These are phyloP conservation scores for Amphiduros pacificus DNA, from an alignment of 2,888 invertebrate species.

Conservation along the genomic window DNA sequence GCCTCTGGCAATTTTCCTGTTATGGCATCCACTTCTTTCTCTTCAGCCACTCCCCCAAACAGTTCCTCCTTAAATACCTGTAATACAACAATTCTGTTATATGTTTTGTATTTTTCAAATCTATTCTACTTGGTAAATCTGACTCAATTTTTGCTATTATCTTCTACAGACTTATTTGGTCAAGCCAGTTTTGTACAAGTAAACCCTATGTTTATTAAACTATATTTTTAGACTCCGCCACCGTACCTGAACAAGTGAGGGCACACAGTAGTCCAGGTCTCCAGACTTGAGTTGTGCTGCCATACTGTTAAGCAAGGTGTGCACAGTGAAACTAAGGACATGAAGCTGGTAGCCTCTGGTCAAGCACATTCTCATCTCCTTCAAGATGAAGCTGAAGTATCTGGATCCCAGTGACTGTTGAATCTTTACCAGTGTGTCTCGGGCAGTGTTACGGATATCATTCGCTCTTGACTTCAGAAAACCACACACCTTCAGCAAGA, in stretches of 20 bases:
- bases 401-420: conserved; percentile 81
- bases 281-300: conserved; percentile 72
- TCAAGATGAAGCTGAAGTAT: conserved; percentile 76
- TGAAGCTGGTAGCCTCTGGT: conserved; percentile 91
- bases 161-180: no score
- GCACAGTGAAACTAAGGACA: conserved; percentile 85
- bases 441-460: conserved; percentile 80
- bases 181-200: no score
- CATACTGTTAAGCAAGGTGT: conserved; percentile 77
- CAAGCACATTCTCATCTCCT: conserved; percentile 78
- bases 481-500: conserved; percentile 74
- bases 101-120: no score
- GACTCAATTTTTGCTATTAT: no score
- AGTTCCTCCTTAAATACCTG: conserved; percentile 82
- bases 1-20: conserved; percentile 70
- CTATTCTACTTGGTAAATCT: no score
- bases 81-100: no score
- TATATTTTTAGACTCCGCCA: not conserved
- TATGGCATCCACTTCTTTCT: conserved; percentile 87
- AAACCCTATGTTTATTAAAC: not conserved
- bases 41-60: conserved; percentile 84
- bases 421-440: conserved; percentile 91
- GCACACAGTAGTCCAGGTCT: conserved; percentile 79
- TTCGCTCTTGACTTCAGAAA: conserved; percentile 87
- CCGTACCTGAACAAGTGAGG: conserved; percentile 74